Conservation (phyloP, 2,797 vertebrate species). For the Lepidocolaptes lacrymiger region DNA sequence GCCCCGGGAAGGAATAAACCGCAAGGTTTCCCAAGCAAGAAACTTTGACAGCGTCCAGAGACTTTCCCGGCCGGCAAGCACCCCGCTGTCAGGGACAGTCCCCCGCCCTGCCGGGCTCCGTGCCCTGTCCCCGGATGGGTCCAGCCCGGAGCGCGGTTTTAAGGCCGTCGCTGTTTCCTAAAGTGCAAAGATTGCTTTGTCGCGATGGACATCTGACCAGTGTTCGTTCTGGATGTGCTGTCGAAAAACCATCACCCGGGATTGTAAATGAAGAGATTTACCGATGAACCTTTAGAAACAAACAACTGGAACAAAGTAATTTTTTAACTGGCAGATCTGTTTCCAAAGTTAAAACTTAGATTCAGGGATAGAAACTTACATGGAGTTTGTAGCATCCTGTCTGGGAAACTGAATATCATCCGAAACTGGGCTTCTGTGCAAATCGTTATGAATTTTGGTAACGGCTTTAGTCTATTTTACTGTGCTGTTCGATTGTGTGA, state of each 20-base stretch:
- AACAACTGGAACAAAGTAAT: background rate
- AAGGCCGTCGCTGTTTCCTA: background rate
- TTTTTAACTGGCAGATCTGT: background rate
- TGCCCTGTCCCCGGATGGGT: background rate
- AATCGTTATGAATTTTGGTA: background rate
- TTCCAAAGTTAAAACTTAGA: background rate
- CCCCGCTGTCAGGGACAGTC: background rate
- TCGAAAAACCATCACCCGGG: background rate
- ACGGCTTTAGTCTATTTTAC: background rate
- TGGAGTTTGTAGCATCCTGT: background rate
- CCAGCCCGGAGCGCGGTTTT: background rate
- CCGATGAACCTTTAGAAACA: background rate
- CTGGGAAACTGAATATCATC: background rate
- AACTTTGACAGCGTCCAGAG: fast-evolving
- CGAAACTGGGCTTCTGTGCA: background rate
- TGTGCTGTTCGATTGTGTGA: background rate
- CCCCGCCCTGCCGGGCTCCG: background rate
- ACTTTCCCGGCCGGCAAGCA: background rate
- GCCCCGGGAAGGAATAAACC: background rate
- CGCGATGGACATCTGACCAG: background rate
- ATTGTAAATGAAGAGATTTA: background rate
- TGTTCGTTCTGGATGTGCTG: background rate
- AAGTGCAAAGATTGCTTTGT: background rate
- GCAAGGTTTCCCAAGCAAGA: background rate
- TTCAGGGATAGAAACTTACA: background rate